These are phyloP conservation scores for Motacilla tschutschensis DNA, from an alignment of 2,113 vertebrate genomes.

Conservation along the genomic window DNA sequence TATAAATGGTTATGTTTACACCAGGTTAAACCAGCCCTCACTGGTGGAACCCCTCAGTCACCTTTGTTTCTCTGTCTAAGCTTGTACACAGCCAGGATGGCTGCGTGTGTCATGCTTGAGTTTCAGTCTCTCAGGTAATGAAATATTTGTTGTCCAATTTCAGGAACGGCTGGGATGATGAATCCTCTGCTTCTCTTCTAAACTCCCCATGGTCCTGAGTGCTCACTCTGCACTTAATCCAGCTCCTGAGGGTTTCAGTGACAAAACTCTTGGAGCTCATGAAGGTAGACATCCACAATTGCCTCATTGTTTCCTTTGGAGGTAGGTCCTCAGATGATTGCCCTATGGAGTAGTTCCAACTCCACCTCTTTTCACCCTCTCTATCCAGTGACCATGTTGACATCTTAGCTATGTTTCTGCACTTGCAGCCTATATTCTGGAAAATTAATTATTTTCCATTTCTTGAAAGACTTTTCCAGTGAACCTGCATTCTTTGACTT, in stretches of 20 bases:
- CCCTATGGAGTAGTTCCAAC: neutral
- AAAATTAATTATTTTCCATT: neutral
- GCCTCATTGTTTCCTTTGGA: neutral
- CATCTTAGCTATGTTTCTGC: neutral
- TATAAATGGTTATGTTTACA: neutral
- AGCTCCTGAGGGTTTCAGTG: neutral
- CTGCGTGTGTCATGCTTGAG: neutral
- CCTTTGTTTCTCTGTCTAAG: neutral
- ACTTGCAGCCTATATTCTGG: neutral
- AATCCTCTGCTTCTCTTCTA: neutral
- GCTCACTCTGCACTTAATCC: neutral
- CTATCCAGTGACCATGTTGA: neutral
- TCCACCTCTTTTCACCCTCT: neutral
- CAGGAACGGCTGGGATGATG: neutral
- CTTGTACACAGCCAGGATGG: neutral
- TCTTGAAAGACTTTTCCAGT: neutral
- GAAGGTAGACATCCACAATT: neutral
- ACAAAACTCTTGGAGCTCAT: neutral
- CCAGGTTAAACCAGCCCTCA: neutral
- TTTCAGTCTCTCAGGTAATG: neutral
- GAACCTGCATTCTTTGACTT: neutral
- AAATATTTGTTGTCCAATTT: conserved; percentile 6
- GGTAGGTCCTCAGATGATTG: neutral
- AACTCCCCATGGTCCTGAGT: neutral
- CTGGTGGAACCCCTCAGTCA: neutral